These are phyloP conservation scores for Aradus depressus DNA, from an alignment of 2,888 invertebrate genomes.

Conservation along the genomic window DNA sequence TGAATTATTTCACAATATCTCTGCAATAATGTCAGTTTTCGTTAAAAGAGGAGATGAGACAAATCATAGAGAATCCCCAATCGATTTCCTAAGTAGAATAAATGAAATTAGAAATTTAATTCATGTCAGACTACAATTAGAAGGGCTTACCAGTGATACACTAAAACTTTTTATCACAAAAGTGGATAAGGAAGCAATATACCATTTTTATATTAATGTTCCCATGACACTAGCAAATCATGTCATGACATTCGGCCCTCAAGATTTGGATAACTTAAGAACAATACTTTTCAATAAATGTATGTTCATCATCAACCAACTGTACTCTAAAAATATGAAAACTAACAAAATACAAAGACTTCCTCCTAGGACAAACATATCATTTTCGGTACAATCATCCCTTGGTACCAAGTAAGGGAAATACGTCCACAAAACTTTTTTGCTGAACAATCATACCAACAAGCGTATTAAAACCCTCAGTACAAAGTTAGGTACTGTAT, in stretches of 20 bases:
- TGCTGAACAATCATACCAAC: not conserved
- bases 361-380: too few species aligned
- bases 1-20: too few species aligned
- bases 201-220: constrained; percentile 2
- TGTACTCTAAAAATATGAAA: not conserved
- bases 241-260: too few species aligned
- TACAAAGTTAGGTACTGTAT: too few species aligned
- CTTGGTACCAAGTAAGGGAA: too few species aligned
- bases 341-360: too few species aligned
- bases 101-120: not conserved
- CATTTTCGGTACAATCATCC: too few species aligned
- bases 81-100: not conserved
- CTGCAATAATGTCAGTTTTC: too few species aligned
- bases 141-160: not conserved
- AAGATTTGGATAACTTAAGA: not conserved
- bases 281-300: constrained; percentile 1
- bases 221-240: not conserved
- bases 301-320: not conserved
- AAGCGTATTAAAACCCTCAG: too few species aligned
- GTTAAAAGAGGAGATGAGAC: not conserved
- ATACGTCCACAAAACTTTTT: too few species aligned
- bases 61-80: not conserved
- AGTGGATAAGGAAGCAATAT: constrained; percentile 1
- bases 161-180: not conserved
- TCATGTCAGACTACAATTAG: too few species aligned